Percentiles rank a stretch among this genome's conserved stretches.
Evolutionary conservation across 2,113 vertebrate species (phyloP).

Genomic region (Porphyrio hochstetteri): DNA sequence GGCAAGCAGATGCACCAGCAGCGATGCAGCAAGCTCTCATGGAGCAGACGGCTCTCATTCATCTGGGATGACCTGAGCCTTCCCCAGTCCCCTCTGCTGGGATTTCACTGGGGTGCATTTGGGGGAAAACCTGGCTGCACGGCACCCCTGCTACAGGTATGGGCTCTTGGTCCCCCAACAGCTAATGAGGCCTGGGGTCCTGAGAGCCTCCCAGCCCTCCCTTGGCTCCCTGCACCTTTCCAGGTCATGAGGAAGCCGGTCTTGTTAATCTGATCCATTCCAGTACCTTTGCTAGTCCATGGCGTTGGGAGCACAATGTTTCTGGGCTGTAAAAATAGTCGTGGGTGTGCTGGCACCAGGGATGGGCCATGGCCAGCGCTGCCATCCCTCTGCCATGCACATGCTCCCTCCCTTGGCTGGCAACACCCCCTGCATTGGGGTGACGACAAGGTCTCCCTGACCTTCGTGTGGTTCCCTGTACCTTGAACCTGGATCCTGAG

Average conservation of each 20-base stretch:
- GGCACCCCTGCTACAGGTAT: background rate
- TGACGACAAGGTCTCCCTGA: background rate
- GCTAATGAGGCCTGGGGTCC: background rate
- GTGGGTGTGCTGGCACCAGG: rapidly evolving
- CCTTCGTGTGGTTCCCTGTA: rapidly evolving
- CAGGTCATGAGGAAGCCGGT: background rate
- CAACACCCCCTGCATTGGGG: rapidly evolving
- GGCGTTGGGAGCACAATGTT: background rate
- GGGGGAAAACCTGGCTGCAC: background rate
- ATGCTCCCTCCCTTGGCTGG: background rate
- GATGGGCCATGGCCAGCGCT: background rate
- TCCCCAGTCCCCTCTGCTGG: background rate
- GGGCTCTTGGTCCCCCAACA: background rate
- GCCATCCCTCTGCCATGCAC: background rate
- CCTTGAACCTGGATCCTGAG: background rate
- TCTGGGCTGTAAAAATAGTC: background rate
- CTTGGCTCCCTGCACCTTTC: background rate
- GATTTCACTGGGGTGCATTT: background rate
- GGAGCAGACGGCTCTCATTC: background rate
- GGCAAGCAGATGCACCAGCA: rapidly evolving
- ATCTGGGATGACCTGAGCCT: background rate
- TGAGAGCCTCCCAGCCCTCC: background rate
- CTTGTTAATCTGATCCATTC: background rate
- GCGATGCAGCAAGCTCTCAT: rapidly evolving
- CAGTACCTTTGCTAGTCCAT: background rate